Conservation (phyloP, 2,797 vertebrate genomes). For the Acipenser transmontanus region DNA sequence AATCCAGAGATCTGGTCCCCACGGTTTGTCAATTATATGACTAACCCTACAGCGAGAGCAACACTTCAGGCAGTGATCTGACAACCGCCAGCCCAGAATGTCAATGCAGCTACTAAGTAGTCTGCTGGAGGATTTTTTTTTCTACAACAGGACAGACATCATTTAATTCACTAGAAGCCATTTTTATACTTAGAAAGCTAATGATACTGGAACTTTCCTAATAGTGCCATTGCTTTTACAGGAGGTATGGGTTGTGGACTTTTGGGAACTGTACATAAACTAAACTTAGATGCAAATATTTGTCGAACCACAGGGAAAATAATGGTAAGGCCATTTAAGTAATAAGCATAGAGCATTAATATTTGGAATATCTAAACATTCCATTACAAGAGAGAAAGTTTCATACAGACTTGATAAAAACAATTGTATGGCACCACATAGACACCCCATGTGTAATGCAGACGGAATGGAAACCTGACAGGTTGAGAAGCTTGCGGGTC, state of each 20-base stretch:
- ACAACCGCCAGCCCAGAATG: constrained; percentile 47
- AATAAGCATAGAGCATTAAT: constrained; percentile 61
- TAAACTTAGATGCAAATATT: constrained; percentile 10
- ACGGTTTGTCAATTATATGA: constrained; percentile 98
- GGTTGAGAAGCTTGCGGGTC: constrained; percentile 15
- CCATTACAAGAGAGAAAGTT: constrained; percentile 31
- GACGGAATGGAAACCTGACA: constrained; percentile 15
- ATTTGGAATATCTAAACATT: constrained; percentile 58
- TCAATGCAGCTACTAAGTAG: constrained; percentile 54
- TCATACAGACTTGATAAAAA: constrained; percentile 16
- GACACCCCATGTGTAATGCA: constrained; percentile 22
- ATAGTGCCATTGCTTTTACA: constrained; percentile 17
- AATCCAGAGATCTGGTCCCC: constrained; percentile 88
- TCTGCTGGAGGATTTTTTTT: constrained; percentile 40
- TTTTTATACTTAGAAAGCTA: constrained; percentile 17
- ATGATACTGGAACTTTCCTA: constrained; percentile 18
- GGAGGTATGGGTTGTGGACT: constrained; percentile 50
- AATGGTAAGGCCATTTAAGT: constrained; percentile 12
- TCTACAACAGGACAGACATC: constrained; percentile 50
- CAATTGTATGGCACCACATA: constrained; percentile 13
- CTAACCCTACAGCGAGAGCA: constrained; percentile 87
- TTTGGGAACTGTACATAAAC: constrained; percentile 40
- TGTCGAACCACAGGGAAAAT: constrained; percentile 20
- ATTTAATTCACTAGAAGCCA: constrained; percentile 37
- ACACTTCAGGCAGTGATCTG: constrained; percentile 56